These are phyloP conservation scores for Hymenochirus boettgeri DNA, from an alignment of 2,113 vertebrate genomes.

Conservation along the genomic window DNA sequence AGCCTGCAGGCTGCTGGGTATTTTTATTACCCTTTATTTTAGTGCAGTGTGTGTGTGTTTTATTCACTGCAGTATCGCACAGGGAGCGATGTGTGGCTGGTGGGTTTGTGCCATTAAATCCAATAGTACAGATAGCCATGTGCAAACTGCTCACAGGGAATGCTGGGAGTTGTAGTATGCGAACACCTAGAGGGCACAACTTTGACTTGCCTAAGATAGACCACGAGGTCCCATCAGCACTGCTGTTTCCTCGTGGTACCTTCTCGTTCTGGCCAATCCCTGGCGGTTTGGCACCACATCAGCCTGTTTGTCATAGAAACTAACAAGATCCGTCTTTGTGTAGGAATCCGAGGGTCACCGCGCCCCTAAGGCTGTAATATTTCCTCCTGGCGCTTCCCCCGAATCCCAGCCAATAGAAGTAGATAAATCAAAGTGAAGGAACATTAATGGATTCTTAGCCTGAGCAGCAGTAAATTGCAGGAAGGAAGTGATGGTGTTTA, in stretches of 20 bases:
- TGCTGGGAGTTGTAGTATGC: too few species aligned
- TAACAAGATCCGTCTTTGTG: constrained; percentile 4
- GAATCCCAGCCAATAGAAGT: constrained; percentile 3
- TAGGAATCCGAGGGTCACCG: background rate
- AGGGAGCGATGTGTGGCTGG: too few species aligned
- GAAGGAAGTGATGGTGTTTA: constrained; percentile 4
- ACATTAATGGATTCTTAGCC: constrained; percentile 31
- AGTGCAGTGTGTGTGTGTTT: background rate
- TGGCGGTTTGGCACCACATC: background rate
- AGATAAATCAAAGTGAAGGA: constrained; percentile 37
- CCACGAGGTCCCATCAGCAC: too few species aligned
- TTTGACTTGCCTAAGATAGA: too few species aligned
- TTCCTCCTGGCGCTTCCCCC: background rate
- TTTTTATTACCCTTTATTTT: background rate
- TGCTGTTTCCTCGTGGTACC: too few species aligned
- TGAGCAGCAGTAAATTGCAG: constrained; percentile 37
- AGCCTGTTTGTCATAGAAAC: constrained; percentile 5
- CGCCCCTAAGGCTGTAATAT: background rate
- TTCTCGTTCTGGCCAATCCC: too few species aligned
- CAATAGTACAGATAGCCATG: too few species aligned
- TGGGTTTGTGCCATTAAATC: too few species aligned
- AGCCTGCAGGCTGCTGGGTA: background rate
- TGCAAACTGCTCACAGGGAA: too few species aligned
- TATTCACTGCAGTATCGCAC: background rate
- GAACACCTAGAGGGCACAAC: too few species aligned